phyloP scores from a whole-genome alignment of 2,113 vertebrate species.

The Hepsetus odoe region DNA sequence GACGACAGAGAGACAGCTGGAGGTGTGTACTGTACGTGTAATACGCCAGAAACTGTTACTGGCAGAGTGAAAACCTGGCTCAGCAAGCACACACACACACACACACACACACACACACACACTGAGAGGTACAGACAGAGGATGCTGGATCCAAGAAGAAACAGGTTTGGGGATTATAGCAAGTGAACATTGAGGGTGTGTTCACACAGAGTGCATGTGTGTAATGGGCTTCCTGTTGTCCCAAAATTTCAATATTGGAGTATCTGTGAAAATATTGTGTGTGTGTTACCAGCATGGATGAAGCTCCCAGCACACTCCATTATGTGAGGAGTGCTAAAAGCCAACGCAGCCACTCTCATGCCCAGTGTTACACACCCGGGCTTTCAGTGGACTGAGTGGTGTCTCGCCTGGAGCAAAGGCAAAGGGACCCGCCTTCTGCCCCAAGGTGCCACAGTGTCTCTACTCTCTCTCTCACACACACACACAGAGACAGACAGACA shows the following conservation, averaged over 20 bases:
- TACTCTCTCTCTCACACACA: constrained; percentile 6
- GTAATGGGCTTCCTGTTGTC: no score
- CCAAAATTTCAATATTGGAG: no score
- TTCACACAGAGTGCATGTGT: no score
- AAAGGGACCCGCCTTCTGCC: neutral
- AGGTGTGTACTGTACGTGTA: neutral
- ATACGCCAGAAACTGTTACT: neutral
- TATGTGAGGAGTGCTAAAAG: constrained; percentile 36
- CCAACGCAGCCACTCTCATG: constrained; percentile 24
- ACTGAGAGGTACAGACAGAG: neutral
- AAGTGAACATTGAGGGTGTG: no score
- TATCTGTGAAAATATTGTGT: no score
- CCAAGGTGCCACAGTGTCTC: neutral
- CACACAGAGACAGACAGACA: neutral
- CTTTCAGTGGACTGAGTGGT: constrained; percentile 35
- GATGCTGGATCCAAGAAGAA: neutral
- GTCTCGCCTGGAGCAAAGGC: neutral
- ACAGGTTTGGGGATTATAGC: no score
- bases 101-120: neutral
- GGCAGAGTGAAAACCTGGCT: neutral
- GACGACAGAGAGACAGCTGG: constrained; percentile 7
- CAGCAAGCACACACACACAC: neutral
- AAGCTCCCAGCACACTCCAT: constrained; percentile 33
- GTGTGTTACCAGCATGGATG: constrained; percentile 12
- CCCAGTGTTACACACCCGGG: constrained; percentile 17